A percentile compares a stretch with the other conserved stretches of the same genome.
phyloP scores from a whole-genome alignment of 2,113 vertebrate species.

The Balaeniceps rex region DNA sequence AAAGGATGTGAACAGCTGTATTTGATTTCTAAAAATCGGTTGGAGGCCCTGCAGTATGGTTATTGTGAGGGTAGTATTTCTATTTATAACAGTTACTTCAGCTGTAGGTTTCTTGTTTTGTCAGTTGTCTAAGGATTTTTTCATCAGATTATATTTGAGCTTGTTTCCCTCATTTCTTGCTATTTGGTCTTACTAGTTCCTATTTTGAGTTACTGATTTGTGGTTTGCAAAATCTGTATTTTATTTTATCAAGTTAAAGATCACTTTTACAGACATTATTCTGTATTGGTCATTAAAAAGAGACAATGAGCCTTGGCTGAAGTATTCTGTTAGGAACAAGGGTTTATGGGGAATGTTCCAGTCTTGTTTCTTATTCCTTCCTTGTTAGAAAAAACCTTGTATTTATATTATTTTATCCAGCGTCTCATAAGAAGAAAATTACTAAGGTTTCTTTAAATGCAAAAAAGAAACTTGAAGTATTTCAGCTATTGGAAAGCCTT shows the following conservation, averaged over 20 bases:
- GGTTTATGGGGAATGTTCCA: background rate
- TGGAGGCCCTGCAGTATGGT: background rate
- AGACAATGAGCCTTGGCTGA: background rate
- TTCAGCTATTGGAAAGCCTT: background rate
- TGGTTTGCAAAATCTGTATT: background rate
- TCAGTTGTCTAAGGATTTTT: background rate
- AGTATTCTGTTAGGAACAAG: background rate
- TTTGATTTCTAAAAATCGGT: background rate
- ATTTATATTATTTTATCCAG: background rate
- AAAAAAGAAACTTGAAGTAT: background rate
- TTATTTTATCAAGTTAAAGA: background rate
- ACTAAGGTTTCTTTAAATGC: background rate
- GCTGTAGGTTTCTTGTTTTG: background rate
- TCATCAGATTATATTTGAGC: background rate
- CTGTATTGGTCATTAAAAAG: background rate
- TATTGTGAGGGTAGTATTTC: background rate
- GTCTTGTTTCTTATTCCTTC: background rate
- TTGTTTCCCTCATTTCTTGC: background rate
- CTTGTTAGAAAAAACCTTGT: background rate
- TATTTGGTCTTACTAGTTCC: background rate
- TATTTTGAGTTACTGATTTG: background rate
- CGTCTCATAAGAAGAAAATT: background rate
- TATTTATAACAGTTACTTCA: background rate
- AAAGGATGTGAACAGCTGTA: background rate
- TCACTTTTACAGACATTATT: background rate